phyloP scores from a whole-genome alignment of 1,140 invertebrate genomes.

The Penaeus indicus region DNA sequence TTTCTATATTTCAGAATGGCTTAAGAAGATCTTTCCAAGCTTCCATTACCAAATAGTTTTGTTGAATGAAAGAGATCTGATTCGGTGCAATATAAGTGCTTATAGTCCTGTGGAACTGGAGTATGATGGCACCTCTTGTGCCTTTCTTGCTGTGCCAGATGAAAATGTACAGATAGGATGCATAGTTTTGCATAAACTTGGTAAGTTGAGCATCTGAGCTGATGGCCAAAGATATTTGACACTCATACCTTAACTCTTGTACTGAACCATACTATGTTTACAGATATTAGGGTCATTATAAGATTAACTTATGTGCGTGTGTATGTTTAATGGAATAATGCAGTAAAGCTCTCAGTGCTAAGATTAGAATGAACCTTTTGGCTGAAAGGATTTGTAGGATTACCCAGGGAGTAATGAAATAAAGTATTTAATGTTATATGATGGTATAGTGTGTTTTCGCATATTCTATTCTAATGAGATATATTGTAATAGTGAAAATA shows the following conservation, averaged over 20 bases:
- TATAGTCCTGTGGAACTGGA: slow-evolving; percentile 43
- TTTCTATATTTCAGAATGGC: slow-evolving; percentile 50
- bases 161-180: slow-evolving; percentile 40
- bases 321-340: too few species aligned
- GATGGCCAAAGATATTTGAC: not conserved
- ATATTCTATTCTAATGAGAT: slow-evolving; percentile 1
- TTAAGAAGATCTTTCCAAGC: slow-evolving; percentile 37
- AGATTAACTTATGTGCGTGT: too few species aligned
- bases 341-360: too few species aligned
- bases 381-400: too few species aligned
- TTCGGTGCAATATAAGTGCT: slow-evolving; percentile 42
- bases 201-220: not conserved
- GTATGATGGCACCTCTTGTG: not conserved
- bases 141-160: slow-evolving; percentile 46
- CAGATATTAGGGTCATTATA: too few species aligned
- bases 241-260: not conserved
- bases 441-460: not conserved
- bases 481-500: too few species aligned
- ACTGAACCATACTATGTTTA: too few species aligned
- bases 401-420: too few species aligned
- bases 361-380: too few species aligned
- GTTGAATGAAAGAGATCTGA: slow-evolving; percentile 44
- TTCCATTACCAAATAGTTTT: slow-evolving; percentile 47
- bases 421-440: too few species aligned
- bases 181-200: slow-evolving; percentile 17